Evolutionary conservation across 2,113 vertebrate species (phyloP), one percentile per base, ranked within the genome.

Genomic region (Chamaetylas fuelleborni): DNA sequence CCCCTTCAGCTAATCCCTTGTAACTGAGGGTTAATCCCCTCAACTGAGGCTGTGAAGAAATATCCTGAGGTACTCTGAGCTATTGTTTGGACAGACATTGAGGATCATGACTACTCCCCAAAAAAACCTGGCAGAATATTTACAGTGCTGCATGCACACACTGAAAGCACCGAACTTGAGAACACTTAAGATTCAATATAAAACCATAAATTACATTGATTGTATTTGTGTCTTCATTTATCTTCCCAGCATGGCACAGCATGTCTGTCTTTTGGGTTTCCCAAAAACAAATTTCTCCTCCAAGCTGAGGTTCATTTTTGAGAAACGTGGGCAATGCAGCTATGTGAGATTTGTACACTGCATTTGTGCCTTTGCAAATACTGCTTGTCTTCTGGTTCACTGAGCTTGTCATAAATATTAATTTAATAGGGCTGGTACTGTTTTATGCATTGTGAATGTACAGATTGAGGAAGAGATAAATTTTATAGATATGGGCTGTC

Each of bases 391-490:
- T 77, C 76, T 95, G 82, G 45, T 88, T 88, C 79, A 31, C 45
- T 53, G 50, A 80, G 82, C 70, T 86, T 95, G 62, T 88, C 79
- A 90, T 80, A 92, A 96, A 94, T 93, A 88, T 58, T 81, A 92
- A 92, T 94, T 92, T 96, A 73, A 78, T 70, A 88, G 67, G 82
- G 62, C 42, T 93, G 71, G 86, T 83, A 42, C 38, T 92, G 17
- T 77, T 95, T 83, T 88, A 54, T 88, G 86, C 69, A 54, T 67
- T 86, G 76, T 86, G 76, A 72, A 82, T 54, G 64, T 92, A 88
- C 67, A 94, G 92, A 95, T 51, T 90, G 88, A 95, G 38, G 88
- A 94, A 92, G 79, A 81, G 86, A 96, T 88, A 56, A 38, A 70
- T 93, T 86, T 88, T 88, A 81, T 71, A 78, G 56, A 81, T 86